phyloP scores from a whole-genome alignment of 30 jellyfish, hydroid and myxozoan genomes.

The Catostylus mosaicus region DNA sequence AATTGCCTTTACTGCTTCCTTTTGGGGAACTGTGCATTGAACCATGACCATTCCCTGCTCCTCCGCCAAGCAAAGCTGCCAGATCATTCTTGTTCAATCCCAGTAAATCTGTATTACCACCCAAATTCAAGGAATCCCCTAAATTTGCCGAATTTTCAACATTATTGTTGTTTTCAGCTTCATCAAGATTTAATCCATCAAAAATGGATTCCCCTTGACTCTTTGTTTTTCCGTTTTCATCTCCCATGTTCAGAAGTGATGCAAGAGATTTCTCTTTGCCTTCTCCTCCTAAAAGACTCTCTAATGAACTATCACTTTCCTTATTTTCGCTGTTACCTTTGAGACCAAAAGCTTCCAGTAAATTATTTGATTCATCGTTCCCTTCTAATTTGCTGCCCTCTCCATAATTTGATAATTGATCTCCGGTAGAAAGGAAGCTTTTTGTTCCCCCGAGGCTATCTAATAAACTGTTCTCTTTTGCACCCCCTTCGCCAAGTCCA shows the following conservation, averaged over 20 bases:
- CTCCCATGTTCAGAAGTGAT: conserved; percentile 59
- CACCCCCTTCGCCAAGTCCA: conserved; percentile 46
- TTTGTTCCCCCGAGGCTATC: conserved; percentile 41
- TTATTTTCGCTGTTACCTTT: conserved; percentile 37
- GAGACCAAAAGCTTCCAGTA: conserved; percentile 64
- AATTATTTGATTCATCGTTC: conserved; percentile 34
- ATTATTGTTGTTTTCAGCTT: conserved; percentile 39
- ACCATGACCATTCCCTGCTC: conserved; percentile 35
- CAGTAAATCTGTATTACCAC: conserved; percentile 57
- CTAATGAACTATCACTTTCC: conserved; percentile 22
- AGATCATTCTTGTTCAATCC: conserved; percentile 75
- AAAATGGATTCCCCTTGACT: conserved; percentile 39
- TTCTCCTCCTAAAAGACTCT: conserved; percentile 29
- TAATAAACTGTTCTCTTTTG: conserved; percentile 20
- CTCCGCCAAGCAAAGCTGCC: conserved; percentile 56
- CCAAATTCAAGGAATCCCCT: conserved; percentile 60
- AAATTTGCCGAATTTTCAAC: conserved; percentile 58
- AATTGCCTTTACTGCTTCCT: conserved; percentile 40
- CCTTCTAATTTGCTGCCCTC: conserved; percentile 43
- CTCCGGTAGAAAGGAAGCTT: conserved; percentile 33
- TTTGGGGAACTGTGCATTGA: conserved; percentile 19
- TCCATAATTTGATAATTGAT: conserved; percentile 45
- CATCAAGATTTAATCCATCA: conserved; percentile 56
- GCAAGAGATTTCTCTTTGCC: conserved; percentile 44
- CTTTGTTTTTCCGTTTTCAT: conserved; percentile 30